A percentile compares a stretch with the other conserved stretches of the same genome.
Conservation (phyloP, 2,113 vertebrate genomes). For the Anarrhichthys ocellatus region DNA sequence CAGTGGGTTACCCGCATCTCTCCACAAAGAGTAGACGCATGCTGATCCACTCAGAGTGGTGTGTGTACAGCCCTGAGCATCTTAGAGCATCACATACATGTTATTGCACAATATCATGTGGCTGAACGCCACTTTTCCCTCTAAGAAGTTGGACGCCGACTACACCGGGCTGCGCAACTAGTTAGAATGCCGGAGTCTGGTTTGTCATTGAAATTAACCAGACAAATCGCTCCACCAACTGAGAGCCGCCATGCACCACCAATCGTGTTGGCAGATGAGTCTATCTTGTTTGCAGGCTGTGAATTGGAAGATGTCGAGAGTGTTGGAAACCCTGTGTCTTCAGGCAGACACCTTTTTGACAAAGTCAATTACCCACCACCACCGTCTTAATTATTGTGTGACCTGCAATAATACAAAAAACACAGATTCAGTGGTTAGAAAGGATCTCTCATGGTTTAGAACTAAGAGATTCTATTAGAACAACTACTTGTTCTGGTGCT, state of each 20-base stretch:
- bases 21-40: too few species aligned
- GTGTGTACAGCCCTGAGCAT: not conserved
- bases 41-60: not conserved
- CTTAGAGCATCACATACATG: not conserved
- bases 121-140: not conserved
- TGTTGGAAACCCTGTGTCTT: not conserved
- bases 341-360: not conserved
- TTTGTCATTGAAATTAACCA: not conserved
- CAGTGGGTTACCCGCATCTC: too few species aligned
- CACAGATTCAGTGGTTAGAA: not conserved
- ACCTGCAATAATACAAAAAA: not conserved
- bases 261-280: not conserved
- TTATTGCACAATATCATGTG: not conserved
- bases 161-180: not conserved
- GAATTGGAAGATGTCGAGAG: not conserved
- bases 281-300: not conserved
- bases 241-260: not conserved
- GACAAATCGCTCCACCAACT: not conserved
- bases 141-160: not conserved
- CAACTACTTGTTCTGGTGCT: not conserved
- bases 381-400: not conserved
- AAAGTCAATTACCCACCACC: not conserved
- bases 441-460: not conserved
- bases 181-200: not conserved
- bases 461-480: not conserved